A percentile compares a stretch with the other conserved stretches of the same genome.
phyloP scores from a whole-genome alignment of 92 coral and sea anemone genomes.

The Epizoanthus scotinus region DNA sequence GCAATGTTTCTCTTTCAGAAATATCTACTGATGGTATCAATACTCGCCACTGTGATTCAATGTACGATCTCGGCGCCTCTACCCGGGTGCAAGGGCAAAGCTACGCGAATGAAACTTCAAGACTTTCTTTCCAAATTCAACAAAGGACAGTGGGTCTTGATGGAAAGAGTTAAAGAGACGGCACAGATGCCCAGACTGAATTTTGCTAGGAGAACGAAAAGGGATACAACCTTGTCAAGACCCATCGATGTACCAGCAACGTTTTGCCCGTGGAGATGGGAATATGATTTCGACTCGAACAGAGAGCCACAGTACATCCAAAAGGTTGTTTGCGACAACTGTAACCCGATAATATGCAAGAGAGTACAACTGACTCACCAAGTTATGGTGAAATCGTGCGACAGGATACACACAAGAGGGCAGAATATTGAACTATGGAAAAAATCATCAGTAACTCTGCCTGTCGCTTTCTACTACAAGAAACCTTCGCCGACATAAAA shows the following conservation, averaged over 20 bases:
- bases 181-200: not conserved
- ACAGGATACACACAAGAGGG: constrained; percentile 10
- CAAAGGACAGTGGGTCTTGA: constrained; percentile 15
- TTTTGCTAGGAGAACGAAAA: not conserved
- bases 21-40: not conserved
- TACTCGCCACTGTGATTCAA: not conserved
- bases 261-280: constrained; percentile 42
- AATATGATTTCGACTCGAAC: constrained; percentile 30
- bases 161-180: constrained; percentile 2
- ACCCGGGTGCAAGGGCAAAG: constrained; percentile 3
- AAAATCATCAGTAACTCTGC: constrained; percentile 7
- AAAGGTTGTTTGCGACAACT: constrained; percentile 22
- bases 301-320: constrained; percentile 32
- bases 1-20: constrained; percentile 23
- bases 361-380: constrained; percentile 1
- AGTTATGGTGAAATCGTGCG: constrained; percentile 27
- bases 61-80: constrained; percentile 5
- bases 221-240: not conserved
- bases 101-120: not conserved
- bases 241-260: constrained; percentile 37
- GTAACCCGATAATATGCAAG: constrained; percentile 4
- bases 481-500: too few relatives aligned
- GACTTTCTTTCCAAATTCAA: not conserved
- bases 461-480: constrained; percentile 37
- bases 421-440: constrained; percentile 8